These are phyloP conservation scores for Spheniscus humboldti DNA, from an alignment of 2,797 vertebrate genomes.

Conservation along the genomic window DNA sequence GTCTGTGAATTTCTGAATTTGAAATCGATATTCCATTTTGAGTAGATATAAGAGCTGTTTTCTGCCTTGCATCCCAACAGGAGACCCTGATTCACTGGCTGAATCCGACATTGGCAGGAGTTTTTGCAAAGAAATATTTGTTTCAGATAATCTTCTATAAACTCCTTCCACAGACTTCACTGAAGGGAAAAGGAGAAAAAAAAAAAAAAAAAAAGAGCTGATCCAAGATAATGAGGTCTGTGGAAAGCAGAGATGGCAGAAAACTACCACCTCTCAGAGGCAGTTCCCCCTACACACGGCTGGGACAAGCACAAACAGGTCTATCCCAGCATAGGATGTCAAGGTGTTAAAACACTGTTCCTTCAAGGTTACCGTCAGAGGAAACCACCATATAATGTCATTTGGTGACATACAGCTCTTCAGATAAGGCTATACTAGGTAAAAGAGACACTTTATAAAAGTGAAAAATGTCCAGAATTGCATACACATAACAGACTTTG, in stretches of 20 bases:
- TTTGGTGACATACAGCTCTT: background rate
- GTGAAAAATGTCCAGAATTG: rapidly evolving
- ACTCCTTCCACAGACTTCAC: background rate
- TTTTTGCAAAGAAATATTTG: background rate
- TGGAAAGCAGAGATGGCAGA: background rate
- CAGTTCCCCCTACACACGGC: background rate
- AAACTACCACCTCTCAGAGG: background rate
- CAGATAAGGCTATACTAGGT: background rate
- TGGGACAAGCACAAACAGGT: background rate
- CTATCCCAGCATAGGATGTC: rapidly evolving
- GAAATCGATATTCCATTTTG: background rate
- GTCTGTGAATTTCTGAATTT: background rate
- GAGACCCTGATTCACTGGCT: background rate
- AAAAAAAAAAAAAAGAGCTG: background rate
- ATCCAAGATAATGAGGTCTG: background rate
- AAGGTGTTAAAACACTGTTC: background rate
- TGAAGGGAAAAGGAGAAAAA: too few relatives aligned
- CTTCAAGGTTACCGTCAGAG: background rate
- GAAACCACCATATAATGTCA: background rate
- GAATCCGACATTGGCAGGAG: background rate
- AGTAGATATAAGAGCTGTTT: background rate
- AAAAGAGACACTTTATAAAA: background rate
- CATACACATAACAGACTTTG: background rate
- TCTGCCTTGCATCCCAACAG: background rate
- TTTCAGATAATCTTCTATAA: background rate